Evolutionary conservation across 1,140 invertebrate genomes (phyloP), one percentile per base, ranked within the genome.

Genomic region (Zaprionus gabonicus): DNA sequence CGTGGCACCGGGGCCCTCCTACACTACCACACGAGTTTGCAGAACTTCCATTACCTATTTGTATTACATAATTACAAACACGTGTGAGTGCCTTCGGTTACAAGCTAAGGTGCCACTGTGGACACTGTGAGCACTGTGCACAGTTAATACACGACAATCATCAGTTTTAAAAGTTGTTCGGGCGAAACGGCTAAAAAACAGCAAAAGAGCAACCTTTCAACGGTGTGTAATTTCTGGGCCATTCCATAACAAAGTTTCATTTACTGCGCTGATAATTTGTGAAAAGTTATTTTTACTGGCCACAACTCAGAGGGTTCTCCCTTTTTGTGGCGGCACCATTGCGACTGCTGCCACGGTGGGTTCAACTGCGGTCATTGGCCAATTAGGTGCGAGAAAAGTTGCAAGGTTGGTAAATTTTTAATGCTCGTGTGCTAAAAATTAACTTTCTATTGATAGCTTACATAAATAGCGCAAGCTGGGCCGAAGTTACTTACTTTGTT

Each of bases 1-100:
- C 62, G 38, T 56, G 62, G 74, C 27, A n/a, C 36, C 2, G 28
- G 44, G 20, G 28, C 67, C 4, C 60, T 36, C 20, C 10, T 49
- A 44, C 59, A 20, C 68, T 12, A 15, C 23, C 15, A 13, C 57
- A 51, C 20, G 28, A 63, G 67, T 71, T 71, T 79, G 64, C 65
- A 70, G 74, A 87, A 90, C 85, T 87, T 84, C 66, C 74, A 88
- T 87, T 87, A 78, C 84, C 57, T 84, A 88, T 87, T 87, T 87
- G 84, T 87, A 81, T 75, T 81, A 84, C 84, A 88, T 78, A 83
- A 78, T 80, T 82, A 84, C 84, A 63, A 57, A 68, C 76, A 80
- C 69, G 64, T 68, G 46, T 51, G 46, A 51, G 46, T 51, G 20
- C 46, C 46, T 9, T 46, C 41, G n/a, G 41, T 46, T 7, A 9